Conservation (phyloP, 2,797 vertebrate genomes). For the Gymnoscopelus microlampas region DNA sequence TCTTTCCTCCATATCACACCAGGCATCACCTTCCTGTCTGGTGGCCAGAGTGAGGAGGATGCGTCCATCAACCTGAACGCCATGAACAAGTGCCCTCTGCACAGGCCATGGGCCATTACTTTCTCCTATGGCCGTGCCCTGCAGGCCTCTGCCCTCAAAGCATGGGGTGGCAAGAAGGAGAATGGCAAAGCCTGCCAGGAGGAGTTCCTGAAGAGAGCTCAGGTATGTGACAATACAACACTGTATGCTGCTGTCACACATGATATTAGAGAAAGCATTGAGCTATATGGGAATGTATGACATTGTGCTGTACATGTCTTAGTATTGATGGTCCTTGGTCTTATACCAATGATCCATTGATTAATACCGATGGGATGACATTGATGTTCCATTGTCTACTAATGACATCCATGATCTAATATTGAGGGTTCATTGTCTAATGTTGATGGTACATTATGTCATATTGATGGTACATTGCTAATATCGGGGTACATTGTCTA, state of each 20-base stretch:
- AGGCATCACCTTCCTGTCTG: conserved; percentile 93
- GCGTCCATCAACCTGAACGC: conserved; percentile 90
- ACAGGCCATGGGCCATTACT: conserved; percentile 89
- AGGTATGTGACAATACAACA: conserved; percentile 59
- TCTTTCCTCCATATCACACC: neutral
- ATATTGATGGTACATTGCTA: neutral
- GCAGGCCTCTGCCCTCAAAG: conserved; percentile 92
- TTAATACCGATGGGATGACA: too few species aligned
- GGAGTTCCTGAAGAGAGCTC: conserved; percentile 88
- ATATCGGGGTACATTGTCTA: conserved; percentile 5
- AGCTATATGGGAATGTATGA: neutral
- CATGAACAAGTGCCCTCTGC: conserved; percentile 90
- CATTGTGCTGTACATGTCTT: neutral
- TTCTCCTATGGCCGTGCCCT: conserved; percentile 93
- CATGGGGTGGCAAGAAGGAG: conserved; percentile 90
- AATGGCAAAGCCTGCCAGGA: conserved; percentile 90
- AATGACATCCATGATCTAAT: too few species aligned
- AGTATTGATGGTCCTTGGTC: too few species aligned
- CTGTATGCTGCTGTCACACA: too few species aligned
- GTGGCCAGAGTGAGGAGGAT: conserved; percentile 94
- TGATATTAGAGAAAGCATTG: too few species aligned
- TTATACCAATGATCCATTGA: too few species aligned
- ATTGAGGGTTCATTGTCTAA: too few species aligned
- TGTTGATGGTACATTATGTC: too few species aligned
- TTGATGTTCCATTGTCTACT: too few species aligned